A percentile compares a stretch with the other conserved stretches of the same genome.
Conservation (phyloP, 2,888 invertebrate genomes). For the Hemithea aestivaria region DNA sequence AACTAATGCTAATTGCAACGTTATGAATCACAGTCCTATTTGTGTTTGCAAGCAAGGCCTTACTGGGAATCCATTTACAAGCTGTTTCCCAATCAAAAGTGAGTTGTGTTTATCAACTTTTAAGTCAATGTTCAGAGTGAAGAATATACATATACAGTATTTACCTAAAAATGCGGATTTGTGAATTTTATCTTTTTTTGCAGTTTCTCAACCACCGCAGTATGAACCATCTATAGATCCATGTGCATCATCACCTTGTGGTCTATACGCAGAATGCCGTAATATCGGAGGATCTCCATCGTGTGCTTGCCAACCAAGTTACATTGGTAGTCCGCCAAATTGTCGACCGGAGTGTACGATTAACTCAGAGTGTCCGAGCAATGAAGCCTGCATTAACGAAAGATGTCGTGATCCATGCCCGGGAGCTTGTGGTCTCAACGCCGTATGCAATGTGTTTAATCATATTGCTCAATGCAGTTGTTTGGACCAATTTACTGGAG, state of each 20-base stretch:
- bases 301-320: slow-evolving; percentile 80
- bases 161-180: neutral
- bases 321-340: slow-evolving; percentile 82
- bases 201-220: slow-evolving; percentile 55
- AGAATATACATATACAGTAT: too few relatives aligned
- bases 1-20: slow-evolving; percentile 80
- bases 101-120: too few relatives aligned
- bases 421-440: slow-evolving; percentile 81
- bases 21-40: slow-evolving; percentile 85
- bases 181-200: slow-evolving; percentile 26
- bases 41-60: slow-evolving; percentile 85
- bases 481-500: slow-evolving; percentile 76
- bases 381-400: slow-evolving; percentile 82
- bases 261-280: slow-evolving; percentile 81
- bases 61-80: slow-evolving; percentile 88
- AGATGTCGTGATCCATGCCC: slow-evolving; percentile 84
- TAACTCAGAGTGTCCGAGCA: slow-evolving; percentile 84
- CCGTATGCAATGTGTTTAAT: slow-evolving; percentile 79
- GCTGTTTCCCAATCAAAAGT: slow-evolving; percentile 81
- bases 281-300: slow-evolving; percentile 76
- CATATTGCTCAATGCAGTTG: slow-evolving; percentile 83
- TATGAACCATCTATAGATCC: slow-evolving; percentile 64
- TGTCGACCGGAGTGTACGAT: slow-evolving; percentile 84
- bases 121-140: too few relatives aligned
- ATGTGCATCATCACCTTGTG: slow-evolving; percentile 84